Evolutionary conservation across 2,888 invertebrate species (phyloP).

Genomic region (Leptopterna dolabrata): DNA sequence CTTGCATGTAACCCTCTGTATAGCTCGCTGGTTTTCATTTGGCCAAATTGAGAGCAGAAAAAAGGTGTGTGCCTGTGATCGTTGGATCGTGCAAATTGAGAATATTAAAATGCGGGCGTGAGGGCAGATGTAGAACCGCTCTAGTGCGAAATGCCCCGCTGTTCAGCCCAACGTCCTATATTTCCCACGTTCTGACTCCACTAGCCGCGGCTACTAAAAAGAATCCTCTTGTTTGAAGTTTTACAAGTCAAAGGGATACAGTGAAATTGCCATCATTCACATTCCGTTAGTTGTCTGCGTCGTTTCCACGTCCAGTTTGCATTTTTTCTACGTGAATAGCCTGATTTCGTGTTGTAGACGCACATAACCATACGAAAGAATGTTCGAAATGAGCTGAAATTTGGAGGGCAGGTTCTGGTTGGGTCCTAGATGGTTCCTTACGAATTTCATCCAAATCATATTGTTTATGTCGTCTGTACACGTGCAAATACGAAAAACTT

Average conservation of each 20-base stretch:
- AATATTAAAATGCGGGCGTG: background rate
- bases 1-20: background rate
- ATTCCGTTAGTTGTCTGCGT: too few species aligned
- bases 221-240: background rate
- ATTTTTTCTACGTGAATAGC: too few species aligned
- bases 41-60: background rate
- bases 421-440: too few species aligned
- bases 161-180: background rate
- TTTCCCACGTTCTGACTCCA: background rate
- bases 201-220: background rate
- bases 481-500: too few species aligned
- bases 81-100: background rate
- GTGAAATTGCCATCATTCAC: background rate
- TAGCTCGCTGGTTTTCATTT: background rate
- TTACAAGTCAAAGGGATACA: background rate
- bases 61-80: background rate
- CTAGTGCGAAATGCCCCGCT: background rate
- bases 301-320: too few species aligned
- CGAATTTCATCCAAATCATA: too few species aligned
- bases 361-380: too few species aligned
- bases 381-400: too few species aligned
- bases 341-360: too few species aligned
- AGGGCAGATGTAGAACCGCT: background rate
- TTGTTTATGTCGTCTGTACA: too few species aligned
- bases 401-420: too few species aligned